phyloP scores from a whole-genome alignment of 2,113 vertebrate genomes.

The Mesitornis unicolor region DNA sequence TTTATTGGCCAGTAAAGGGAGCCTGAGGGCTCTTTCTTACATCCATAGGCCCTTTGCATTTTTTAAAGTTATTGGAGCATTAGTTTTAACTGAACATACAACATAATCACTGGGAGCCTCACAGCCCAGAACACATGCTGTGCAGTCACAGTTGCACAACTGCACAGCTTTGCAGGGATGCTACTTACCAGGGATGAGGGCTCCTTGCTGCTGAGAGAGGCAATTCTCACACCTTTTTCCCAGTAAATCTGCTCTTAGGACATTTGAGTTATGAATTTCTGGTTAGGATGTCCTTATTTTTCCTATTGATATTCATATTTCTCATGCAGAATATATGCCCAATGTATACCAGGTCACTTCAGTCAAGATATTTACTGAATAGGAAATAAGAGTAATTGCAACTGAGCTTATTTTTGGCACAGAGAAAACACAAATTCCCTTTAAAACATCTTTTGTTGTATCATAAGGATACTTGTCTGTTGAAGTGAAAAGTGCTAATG shows the following conservation, averaged over 20 bases:
- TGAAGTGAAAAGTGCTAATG: neutral
- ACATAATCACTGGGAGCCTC: neutral
- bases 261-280: neutral
- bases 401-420: neutral
- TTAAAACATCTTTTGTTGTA: too few relatives aligned
- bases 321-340: neutral
- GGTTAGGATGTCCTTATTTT: neutral
- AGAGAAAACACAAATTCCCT: neutral
- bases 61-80: neutral
- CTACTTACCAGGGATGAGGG: neutral
- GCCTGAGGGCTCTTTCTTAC: neutral
- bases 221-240: neutral
- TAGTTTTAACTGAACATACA: conserved; percentile 14
- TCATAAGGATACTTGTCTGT: neutral
- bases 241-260: neutral
- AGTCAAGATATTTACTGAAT: neutral
- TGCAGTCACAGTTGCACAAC: neutral
- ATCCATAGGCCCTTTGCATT: neutral
- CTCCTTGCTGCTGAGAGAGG: neutral
- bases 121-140: neutral
- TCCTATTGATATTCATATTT: neutral
- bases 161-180: neutral
- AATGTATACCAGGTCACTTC: neutral
- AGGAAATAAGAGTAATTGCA: neutral
- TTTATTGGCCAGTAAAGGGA: conserved; percentile 23